Conservation (phyloP, 2,888 invertebrate genomes). For the Tanaodytes sp. region DNA sequence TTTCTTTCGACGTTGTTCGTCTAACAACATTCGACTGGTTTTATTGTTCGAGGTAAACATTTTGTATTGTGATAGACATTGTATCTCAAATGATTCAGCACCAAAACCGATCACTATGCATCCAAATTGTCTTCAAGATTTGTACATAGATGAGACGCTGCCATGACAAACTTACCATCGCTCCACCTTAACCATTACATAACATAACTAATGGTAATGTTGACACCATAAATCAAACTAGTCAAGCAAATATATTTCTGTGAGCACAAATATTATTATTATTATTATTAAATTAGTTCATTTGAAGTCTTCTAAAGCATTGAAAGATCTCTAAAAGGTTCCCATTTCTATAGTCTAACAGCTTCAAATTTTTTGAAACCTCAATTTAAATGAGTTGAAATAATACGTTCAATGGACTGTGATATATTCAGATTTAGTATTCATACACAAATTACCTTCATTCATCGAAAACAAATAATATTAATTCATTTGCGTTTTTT, state of each 20-base stretch:
- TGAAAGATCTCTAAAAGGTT: too few relatives aligned
- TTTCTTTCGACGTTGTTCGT: constrained; percentile 41
- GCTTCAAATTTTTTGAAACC: too few relatives aligned
- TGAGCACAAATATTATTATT: constrained; percentile 67
- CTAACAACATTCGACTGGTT: constrained; percentile 36
- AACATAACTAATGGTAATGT: constrained; percentile 61
- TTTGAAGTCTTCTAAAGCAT: too few relatives aligned
- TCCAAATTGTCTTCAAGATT: constrained; percentile 42
- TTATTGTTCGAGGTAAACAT: constrained; percentile 41
- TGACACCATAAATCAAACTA: constrained; percentile 66
- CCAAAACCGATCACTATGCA: constrained; percentile 22
- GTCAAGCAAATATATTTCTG: constrained; percentile 68
- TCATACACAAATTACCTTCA: too few relatives aligned
- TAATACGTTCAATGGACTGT: too few relatives aligned
- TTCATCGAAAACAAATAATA: too few relatives aligned
- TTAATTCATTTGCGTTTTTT: too few relatives aligned
- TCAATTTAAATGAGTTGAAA: too few relatives aligned
- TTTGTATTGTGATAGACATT: constrained; percentile 48
- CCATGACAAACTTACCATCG: constrained; percentile 64
- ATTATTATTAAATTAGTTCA: too few relatives aligned
- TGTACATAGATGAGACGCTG: constrained; percentile 66
- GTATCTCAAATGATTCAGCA: constrained; percentile 42
- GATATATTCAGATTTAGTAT: too few relatives aligned
- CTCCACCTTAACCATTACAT: constrained; percentile 32
- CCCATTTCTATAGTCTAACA: too few relatives aligned